Evolutionary conservation across 2,888 invertebrate species (phyloP), one percentile per base, ranked within the genome.

Genomic region (Lordiphosa fenestrarum): DNA sequence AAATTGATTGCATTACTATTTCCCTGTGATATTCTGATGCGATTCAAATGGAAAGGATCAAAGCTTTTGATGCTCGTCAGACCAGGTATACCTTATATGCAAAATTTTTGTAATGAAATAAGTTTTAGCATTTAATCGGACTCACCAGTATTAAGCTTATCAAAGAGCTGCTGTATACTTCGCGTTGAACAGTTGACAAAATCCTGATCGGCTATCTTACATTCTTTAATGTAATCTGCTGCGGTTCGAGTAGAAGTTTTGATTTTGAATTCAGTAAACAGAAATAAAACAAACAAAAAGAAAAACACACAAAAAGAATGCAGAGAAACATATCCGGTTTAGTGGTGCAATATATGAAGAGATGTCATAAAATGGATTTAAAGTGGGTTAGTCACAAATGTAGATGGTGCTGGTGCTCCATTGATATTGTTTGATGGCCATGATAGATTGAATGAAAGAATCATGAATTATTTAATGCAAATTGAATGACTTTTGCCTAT

Each of bases 211-310:
- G 91, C 91, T 83, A 92, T 92, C 63, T 90, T 88, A 86, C 94
- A 94, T 76, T 93, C 92, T 76, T 92, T 92, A 71, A 94, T 92
- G 88, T 92, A 94, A 86, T 91, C 91, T 63, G 94, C 94, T 94
- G 86, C 86, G 77, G 84, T 83, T 84, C 63, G 78, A 86, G 71
- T 72, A 75, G 66, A 78, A 74, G 69, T 63, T 49, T 42, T 38
- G 38, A 44, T 44, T 44, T 59, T 61, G 59, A 61, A 44, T 66
- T 73, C 61, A 70, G 51, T 60, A 30, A 42, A 42, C 53, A 44
- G 19, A 39, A 39, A 15, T 53, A 56, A 74, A 55, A 66, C 48
- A 71, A 59, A 68, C 23, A 55, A 57, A 21, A 37, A n/a, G 15
- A 48, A 23, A 13, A 48, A 55, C 9, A 66, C 52, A 59, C 61